Base-by-base conservation (phyloP, 2,888 invertebrate species). In the Eilema caniola region DNA sequence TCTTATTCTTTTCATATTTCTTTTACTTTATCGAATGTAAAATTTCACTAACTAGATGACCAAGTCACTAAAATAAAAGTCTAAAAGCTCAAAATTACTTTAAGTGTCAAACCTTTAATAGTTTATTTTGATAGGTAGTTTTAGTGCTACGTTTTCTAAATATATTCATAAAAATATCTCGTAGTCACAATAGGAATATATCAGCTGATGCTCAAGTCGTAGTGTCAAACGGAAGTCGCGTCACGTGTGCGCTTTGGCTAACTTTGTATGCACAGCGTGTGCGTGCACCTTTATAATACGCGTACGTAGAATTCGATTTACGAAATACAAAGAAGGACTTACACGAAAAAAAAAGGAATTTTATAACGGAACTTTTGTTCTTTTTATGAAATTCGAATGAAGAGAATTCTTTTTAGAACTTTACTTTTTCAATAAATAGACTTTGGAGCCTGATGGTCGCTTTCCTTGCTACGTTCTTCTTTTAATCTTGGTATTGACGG, bases 201-300 rank as follows among this genome's bases (percentile, higher is more conserved):
- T 78, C 86, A 86, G 87, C 85, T 86, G 86, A 82, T 80, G 68
- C 70, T 61, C 73, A 71, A 67, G 78, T 73, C 73, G 57, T 57
- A 64, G 72, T 20, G 64, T 72, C 74, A 73, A 81, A 72, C 92
- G 93, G 93, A 93, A 91, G 89, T 90, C 83, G 86, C 90, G 86
- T 92, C 93, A 93, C 90, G 89, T 90, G 90, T 85, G 81, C 74
- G 75, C 80, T 59, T 72, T 66, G 75, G 78, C 86, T 85, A 84
- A 86, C 75, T 93, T 88, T 79, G 88, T 93, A 93, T 93, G 86
- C 92, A 78, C 66, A 74, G 72, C 80, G 73, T 71, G 83, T 83
- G 82, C 81, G 72, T 67, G 72, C 73, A 79, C 81, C 84, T 86
- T 85, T 84, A 83, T 80, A 76, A 70, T 69, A 72, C 75, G 57